Evolutionary conservation across 2,797 vertebrate genomes (phyloP).

Genomic region (Phataginus tetradactyla): DNA sequence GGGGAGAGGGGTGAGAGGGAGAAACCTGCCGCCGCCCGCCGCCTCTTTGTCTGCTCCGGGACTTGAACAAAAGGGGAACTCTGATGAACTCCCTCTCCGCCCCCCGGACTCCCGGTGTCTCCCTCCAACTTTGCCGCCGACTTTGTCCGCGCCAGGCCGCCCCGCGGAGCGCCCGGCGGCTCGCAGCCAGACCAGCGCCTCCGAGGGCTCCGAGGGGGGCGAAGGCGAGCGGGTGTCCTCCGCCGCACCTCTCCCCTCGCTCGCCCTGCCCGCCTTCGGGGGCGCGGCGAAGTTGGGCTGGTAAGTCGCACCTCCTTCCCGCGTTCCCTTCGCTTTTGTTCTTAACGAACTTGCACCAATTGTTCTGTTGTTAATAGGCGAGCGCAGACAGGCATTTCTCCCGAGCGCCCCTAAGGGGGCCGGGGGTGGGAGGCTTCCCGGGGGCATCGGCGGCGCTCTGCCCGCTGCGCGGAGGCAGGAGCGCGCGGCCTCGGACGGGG

Average conservation of each 20-base stretch:
- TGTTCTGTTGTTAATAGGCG: conserved; percentile 42
- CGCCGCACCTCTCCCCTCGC: conserved; percentile 33
- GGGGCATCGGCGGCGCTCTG: background rate
- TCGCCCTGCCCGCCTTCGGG: conserved; percentile 25
- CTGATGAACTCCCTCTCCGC: conserved; percentile 88
- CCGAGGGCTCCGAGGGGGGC: conserved; percentile 14
- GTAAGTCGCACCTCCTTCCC: conserved; percentile 25
- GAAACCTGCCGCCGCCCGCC: conserved; percentile 88
- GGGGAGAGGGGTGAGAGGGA: conserved; percentile 83
- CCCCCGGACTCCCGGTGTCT: conserved; percentile 75
- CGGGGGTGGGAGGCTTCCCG: background rate
- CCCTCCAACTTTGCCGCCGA: conserved; percentile 80
- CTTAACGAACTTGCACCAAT: conserved; percentile 53
- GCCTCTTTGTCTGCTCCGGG: conserved; percentile 90
- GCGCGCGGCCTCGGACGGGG: background rate
- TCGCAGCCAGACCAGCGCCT: too few species aligned
- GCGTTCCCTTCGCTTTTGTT: conserved; percentile 70
- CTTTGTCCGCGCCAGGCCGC: conserved; percentile 75
- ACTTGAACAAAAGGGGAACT: conserved; percentile 91
- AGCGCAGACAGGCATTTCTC: background rate
- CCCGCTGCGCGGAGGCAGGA: background rate
- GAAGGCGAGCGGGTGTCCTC: conserved; percentile 72
- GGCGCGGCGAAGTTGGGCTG: conserved; percentile 66
- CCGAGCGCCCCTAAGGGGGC: background rate
- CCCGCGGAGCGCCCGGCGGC: too few species aligned